Percentiles rank a stretch among this genome's conserved stretches.
These are phyloP conservation scores for Folsomia candida DNA, from an alignment of 2,888 invertebrate species.

Conservation along the genomic window DNA sequence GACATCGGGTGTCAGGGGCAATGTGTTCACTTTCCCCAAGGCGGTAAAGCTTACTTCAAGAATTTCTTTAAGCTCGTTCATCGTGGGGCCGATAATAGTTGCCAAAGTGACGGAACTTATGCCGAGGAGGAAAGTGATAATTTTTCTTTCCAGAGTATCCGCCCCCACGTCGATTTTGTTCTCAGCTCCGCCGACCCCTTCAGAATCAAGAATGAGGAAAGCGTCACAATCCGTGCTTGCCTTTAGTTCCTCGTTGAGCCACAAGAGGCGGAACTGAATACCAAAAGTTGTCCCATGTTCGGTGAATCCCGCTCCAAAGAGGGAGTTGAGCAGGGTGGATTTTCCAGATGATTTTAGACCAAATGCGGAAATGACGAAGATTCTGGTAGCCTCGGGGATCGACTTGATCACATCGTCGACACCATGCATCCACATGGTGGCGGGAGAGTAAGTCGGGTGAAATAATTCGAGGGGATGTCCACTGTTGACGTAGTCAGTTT, in stretches of 20 bases:
- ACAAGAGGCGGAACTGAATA: slow-evolving; percentile 6
- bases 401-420: not conserved
- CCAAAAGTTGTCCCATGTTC: slow-evolving; percentile 10
- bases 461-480: slow-evolving; percentile 4
- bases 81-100: not conserved
- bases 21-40: slow-evolving; percentile 6
- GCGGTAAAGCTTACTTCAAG: slow-evolving; percentile 7
- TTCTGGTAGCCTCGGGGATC: not conserved
- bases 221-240: slow-evolving; percentile 15
- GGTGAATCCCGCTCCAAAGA: slow-evolving; percentile 27
- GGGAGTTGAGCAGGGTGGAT: slow-evolving; percentile 31
- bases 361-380: slow-evolving; percentile 22
- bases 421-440: not conserved
- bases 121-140: slow-evolving; percentile 16
- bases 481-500: not conserved
- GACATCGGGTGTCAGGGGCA: not conserved
- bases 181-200: slow-evolving; percentile 13
- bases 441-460: not conserved
- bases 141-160: slow-evolving; percentile 10
- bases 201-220: slow-evolving; percentile 21
- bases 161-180: slow-evolving; percentile 9
- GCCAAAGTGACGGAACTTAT: slow-evolving; percentile 14
- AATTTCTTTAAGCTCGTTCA: slow-evolving; percentile 15
- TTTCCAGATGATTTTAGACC: slow-evolving; percentile 32
- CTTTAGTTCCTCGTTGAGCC: not conserved